phyloP scores from a whole-genome alignment of 2,113 vertebrate species.

The Electrona antarctica region DNA sequence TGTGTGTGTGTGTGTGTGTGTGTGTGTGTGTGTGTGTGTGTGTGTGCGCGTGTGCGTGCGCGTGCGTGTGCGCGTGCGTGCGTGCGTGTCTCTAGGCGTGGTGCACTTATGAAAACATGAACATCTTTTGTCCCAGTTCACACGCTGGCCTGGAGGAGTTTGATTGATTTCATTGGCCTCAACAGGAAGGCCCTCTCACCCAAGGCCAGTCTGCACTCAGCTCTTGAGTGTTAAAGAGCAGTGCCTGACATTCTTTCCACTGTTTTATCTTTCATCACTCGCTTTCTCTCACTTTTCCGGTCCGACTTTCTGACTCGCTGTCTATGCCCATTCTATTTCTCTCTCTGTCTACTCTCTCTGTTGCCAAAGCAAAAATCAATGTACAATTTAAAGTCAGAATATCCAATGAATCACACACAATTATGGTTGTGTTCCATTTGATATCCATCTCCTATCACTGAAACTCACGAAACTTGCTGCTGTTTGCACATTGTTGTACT shows the following conservation, averaged over 20 bases:
- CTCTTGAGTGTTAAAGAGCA: slow-evolving; percentile 1
- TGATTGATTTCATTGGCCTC: slow-evolving; percentile 35
- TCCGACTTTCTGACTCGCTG: slow-evolving; percentile 6
- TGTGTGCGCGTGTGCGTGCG: slow-evolving; percentile 2
- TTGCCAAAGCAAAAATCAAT: too few species aligned
- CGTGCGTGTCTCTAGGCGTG: background rate
- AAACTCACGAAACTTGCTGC: background rate
- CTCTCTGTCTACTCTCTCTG: background rate
- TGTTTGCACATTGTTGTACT: background rate
- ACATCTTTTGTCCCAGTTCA: slow-evolving; percentile 11
- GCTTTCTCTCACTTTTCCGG: slow-evolving; percentile 1
- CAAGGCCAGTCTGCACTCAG: slow-evolving; percentile 1
- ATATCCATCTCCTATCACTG: background rate
- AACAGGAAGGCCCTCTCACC: slow-evolving; percentile 11
- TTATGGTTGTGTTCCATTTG: too few species aligned
- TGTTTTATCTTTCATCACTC: background rate
- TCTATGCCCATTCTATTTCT: background rate
- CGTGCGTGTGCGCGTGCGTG: background rate
- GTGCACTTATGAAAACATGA: slow-evolving; percentile 3
- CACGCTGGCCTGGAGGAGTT: background rate
- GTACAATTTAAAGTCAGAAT: too few species aligned
- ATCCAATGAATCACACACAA: too few species aligned
- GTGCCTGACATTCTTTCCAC: slow-evolving; percentile 1
- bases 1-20: too few species aligned
- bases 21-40: background rate